Evolutionary conservation across 2,113 vertebrate species (phyloP).

Genomic region (Glaucomys volans): DNA sequence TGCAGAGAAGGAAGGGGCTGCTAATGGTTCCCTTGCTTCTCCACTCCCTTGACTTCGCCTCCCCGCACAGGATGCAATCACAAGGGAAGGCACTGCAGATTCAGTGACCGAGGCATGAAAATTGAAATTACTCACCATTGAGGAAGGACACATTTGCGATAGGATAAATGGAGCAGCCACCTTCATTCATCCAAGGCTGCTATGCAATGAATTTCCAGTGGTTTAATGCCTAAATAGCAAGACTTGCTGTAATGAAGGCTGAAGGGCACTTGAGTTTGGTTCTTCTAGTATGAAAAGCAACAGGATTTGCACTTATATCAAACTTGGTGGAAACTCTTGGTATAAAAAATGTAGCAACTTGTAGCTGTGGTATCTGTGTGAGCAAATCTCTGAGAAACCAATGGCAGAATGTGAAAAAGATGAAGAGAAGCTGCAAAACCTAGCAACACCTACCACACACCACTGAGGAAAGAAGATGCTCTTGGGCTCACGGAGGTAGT

Average conservation of each 20-base stretch:
- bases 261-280: constrained; percentile 42
- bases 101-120: background rate
- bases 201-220: constrained; percentile 48
- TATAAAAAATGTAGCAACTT: constrained; percentile 50
- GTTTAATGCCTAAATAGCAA: constrained; percentile 62
- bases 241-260: constrained; percentile 19
- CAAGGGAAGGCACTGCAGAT: background rate
- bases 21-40: background rate
- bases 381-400: constrained; percentile 33
- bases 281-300: constrained; percentile 9
- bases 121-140: constrained; percentile 39
- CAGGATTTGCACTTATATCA: constrained; percentile 47
- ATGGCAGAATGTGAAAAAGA: background rate
- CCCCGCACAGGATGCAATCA: background rate
- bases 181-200: constrained; percentile 55
- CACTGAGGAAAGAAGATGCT: background rate
- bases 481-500: background rate
- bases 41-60: background rate
- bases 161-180: constrained; percentile 16
- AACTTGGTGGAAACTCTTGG: constrained; percentile 44
- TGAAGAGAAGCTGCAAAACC: background rate
- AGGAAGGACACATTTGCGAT: constrained; percentile 54
- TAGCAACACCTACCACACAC: background rate
- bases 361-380: background rate
- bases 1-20: background rate